phyloP scores from a whole-genome alignment of 2,888 invertebrate species.

The Ametastegia equiseti region DNA sequence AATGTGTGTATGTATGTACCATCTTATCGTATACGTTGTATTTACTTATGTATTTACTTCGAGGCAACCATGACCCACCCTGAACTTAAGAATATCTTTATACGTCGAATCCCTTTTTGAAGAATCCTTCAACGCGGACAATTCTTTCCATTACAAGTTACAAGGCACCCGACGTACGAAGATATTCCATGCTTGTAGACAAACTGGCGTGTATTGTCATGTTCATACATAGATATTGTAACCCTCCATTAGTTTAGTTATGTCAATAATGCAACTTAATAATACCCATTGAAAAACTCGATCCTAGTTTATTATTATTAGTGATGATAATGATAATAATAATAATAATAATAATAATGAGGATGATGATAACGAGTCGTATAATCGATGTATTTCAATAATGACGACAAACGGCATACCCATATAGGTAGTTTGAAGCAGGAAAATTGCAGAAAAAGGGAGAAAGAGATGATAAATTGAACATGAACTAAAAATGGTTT shows the following conservation, averaged over 20 bases:
- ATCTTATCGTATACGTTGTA: conserved; percentile 2
- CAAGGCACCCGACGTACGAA: no score
- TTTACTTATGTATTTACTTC: background rate
- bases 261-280: background rate
- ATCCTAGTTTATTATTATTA: background rate
- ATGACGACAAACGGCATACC: no score
- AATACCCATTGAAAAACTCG: background rate
- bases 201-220: background rate
- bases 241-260: conserved; percentile 6
- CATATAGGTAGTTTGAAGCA: background rate
- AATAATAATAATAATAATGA: no score
- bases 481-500: background rate
- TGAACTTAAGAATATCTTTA: background rate
- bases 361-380: background rate
- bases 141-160: no score
- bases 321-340: no score
- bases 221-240: background rate
- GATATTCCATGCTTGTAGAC: background rate
- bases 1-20: background rate
- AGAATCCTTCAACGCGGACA: no score
- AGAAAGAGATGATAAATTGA: background rate
- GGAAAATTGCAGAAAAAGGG: background rate
- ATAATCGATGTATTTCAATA: background rate
- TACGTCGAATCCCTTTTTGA: background rate
- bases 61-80: background rate